Conservation (phyloP, 2,797 vertebrate species). For the Enteromius afrohamiltoni region DNA sequence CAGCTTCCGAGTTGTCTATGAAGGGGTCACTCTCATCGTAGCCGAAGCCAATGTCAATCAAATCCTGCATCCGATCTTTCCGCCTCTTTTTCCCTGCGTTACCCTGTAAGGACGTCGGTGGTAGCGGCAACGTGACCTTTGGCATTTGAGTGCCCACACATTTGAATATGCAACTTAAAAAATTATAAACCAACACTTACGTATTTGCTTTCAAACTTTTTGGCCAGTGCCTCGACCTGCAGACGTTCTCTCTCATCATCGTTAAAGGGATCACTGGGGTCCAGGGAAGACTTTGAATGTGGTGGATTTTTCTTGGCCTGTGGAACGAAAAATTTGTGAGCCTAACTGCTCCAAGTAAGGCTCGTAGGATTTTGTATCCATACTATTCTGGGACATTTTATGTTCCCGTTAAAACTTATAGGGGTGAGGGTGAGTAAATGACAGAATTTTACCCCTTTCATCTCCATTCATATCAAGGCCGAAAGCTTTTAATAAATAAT, state of each 20-base stretch:
- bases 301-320: conserved; percentile 70
- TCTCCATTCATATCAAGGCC: background rate
- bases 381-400: background rate
- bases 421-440: too few species aligned
- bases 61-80: conserved; percentile 93
- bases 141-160: conserved; percentile 28
- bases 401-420: background rate
- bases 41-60: conserved; percentile 96
- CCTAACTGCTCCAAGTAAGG: background rate
- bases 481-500: background rate
- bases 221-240: conserved; percentile 89
- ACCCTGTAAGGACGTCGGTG: conserved; percentile 52
- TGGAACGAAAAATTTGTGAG: background rate
- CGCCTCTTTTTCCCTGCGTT: conserved; percentile 80
- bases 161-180: background rate
- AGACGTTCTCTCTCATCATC: conserved; percentile 85
- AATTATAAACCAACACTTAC: conserved; percentile 78
- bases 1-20: conserved; percentile 98
- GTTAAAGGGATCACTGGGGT: conserved; percentile 83
- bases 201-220: conserved; percentile 97
- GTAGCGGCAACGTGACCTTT: conserved; percentile 12
- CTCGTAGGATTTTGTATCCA: background rate
- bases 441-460: background rate
- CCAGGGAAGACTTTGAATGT: conserved; percentile 40
- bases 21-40: conserved; percentile 97